Evolutionary conservation across 2,888 invertebrate genomes (phyloP), one percentile per base, ranked within the genome.

Genomic region (Esperia sulphurella): DNA sequence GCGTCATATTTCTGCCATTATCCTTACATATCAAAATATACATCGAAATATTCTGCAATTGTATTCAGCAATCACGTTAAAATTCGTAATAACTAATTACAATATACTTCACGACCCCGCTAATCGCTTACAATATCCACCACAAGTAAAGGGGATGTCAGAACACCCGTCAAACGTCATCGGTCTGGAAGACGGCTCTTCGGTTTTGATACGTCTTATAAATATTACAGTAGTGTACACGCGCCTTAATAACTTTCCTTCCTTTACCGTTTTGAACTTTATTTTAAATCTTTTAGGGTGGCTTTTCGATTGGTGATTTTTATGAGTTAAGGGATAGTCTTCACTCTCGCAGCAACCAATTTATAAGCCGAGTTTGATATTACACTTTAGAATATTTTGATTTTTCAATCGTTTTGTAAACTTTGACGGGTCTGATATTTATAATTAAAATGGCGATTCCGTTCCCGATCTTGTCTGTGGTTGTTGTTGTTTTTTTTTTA

Each of bases 151-250:
- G 75, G 77, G 78, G 72, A 78, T 72, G 88, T 87, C 88, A 83
- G 87, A 83, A 77, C 77, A 71, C 75, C 80, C 87, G 83, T 89
- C 89, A 88, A 88, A 88, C 88, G 86, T 88, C 89, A 89, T 87
- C 85, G 85, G 81, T 65, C 68, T 81, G 79, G 79, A 84, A 88
- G 86, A 88, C 82, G 63, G 86, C 79, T 76, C 81, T 80, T 82
- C 80, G 85, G 84, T 83, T 83, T 73, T 85, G 85, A 85, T 88
- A 84, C 77, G 76, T 79, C 83, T 86, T 88, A 86, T 87, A 86
- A 86, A 87, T 85, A 86, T 77, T 79, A 79, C 75, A 75, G 57
- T 66, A 73, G 65, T 72, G 60, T 68, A 70, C 61, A 65, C 57
- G 66, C 63, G 60, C 68, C 79, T 76, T 81, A 75, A 69, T 64